phyloP scores from a whole-genome alignment of 2,888 invertebrate species.

The Lapara coniferarum region DNA sequence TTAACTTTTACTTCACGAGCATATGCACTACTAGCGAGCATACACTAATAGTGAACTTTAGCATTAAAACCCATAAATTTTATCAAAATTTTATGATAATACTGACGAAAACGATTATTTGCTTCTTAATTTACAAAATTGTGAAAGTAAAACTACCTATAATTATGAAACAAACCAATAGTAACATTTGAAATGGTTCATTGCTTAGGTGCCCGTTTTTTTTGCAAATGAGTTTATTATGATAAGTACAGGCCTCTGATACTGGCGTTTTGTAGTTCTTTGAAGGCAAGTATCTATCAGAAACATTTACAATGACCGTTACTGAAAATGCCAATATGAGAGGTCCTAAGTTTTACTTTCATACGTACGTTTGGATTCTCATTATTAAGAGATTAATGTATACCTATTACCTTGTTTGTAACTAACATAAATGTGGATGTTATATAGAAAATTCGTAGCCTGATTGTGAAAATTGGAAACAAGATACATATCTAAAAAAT shows the following conservation, averaged over 20 bases:
- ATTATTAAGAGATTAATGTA: slow-evolving; percentile 44
- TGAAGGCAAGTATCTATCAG: not conserved
- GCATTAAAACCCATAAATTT: no score
- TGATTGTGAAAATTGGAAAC: slow-evolving; percentile 12
- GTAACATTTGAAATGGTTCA: no score
- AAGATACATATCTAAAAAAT: slow-evolving; percentile 32
- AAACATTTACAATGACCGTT: slow-evolving; percentile 26
- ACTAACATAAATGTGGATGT: slow-evolving; percentile 65
- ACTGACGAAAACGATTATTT: no score
- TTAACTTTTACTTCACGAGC: no score
- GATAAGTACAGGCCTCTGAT: slow-evolving; percentile 1
- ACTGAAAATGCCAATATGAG: not conserved
- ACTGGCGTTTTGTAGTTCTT: not conserved
- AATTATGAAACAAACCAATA: no score
- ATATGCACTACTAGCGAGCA: no score
- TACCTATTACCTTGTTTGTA: slow-evolving; percentile 61
- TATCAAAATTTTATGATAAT: no score
- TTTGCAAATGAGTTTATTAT: no score
- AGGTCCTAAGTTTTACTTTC: slow-evolving; percentile 38
- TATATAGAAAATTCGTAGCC: slow-evolving; percentile 33
- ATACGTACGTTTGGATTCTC: slow-evolving; percentile 52
- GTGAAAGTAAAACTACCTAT: no score
- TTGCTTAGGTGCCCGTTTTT: no score
- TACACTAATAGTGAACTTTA: no score
- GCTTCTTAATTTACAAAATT: no score